phyloP scores from a whole-genome alignment of 2,888 invertebrate species.

The Agelastica alni region DNA sequence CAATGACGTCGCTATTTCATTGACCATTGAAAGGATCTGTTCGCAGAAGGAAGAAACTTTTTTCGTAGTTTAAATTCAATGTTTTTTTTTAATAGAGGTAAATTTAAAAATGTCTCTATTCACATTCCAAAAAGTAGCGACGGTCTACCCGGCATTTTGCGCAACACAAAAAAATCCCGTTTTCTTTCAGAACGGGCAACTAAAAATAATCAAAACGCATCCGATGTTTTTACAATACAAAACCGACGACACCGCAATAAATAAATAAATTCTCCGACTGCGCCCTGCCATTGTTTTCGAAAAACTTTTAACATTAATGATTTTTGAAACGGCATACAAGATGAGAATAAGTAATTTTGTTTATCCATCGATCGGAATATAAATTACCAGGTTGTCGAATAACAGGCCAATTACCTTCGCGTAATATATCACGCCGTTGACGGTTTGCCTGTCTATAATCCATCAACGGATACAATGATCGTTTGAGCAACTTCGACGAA shows the following conservation, averaged over 20 bases:
- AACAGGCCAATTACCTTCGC: conserved; percentile 36
- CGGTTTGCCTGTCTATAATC: conserved; percentile 36
- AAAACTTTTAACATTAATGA: conserved; percentile 31
- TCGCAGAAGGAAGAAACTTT: no score
- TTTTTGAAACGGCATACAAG: conserved; percentile 32
- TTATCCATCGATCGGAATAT: conserved; percentile 33
- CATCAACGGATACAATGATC: conserved; percentile 32
- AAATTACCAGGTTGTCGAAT: conserved; percentile 36
- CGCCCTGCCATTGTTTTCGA: conserved; percentile 26
- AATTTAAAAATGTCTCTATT: no score
- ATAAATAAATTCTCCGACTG: background rate
- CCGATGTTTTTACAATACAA: background rate
- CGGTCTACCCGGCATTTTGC: no score
- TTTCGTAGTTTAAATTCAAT: no score
- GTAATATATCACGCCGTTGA: conserved; percentile 35
- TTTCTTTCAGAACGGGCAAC: background rate
- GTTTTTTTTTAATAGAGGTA: no score
- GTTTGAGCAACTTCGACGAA: conserved; percentile 20
- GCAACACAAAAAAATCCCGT: background rate
- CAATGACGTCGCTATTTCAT: no score
- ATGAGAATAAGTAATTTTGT: conserved; percentile 31
- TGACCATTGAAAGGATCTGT: no score
- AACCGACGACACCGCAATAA: background rate
- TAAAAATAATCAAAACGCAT: background rate
- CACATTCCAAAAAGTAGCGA: no score